phyloP scores from a whole-genome alignment of 1,140 invertebrate genomes.

The Teleogryllus occipitalis region DNA sequence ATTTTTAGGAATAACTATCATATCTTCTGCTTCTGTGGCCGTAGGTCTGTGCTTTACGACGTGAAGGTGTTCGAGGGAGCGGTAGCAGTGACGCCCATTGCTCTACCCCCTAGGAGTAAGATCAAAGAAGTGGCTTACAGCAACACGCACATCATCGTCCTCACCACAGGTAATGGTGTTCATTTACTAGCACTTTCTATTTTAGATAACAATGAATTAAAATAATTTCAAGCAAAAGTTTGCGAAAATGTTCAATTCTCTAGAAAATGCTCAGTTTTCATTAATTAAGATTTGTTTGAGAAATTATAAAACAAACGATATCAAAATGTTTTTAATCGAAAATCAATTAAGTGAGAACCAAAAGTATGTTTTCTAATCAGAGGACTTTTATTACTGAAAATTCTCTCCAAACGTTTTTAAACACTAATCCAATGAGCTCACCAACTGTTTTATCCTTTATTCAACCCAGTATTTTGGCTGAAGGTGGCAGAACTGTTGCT shows the following conservation, averaged over 20 bases:
- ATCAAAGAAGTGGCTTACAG: conserved; percentile 52
- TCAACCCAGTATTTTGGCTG: too few relatives aligned
- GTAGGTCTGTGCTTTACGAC: conserved; percentile 49
- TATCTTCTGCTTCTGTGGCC: background rate
- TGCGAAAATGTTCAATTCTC: too few relatives aligned
- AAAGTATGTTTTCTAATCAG: too few relatives aligned
- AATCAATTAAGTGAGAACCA: too few relatives aligned
- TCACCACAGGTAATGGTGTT: conserved; percentile 43
- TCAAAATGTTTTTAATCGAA: background rate
- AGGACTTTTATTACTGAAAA: too few relatives aligned
- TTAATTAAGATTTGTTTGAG: background rate
- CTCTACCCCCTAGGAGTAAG: conserved; percentile 43
- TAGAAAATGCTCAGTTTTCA: background rate
- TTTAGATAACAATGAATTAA: too few relatives aligned
- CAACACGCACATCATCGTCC: conserved; percentile 56
- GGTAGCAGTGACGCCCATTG: conserved; percentile 44
- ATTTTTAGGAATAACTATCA: too few relatives aligned
- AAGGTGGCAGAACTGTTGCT: too few relatives aligned
- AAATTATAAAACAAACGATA: background rate
- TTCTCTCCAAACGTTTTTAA: too few relatives aligned
- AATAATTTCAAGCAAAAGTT: too few relatives aligned
- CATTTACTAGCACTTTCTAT: background rate
- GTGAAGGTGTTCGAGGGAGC: conserved; percentile 45
- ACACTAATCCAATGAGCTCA: too few relatives aligned
- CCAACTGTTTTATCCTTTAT: too few relatives aligned